These are phyloP conservation scores for Notothenia rossii DNA, from an alignment of 2,113 vertebrate genomes.

Conservation along the genomic window DNA sequence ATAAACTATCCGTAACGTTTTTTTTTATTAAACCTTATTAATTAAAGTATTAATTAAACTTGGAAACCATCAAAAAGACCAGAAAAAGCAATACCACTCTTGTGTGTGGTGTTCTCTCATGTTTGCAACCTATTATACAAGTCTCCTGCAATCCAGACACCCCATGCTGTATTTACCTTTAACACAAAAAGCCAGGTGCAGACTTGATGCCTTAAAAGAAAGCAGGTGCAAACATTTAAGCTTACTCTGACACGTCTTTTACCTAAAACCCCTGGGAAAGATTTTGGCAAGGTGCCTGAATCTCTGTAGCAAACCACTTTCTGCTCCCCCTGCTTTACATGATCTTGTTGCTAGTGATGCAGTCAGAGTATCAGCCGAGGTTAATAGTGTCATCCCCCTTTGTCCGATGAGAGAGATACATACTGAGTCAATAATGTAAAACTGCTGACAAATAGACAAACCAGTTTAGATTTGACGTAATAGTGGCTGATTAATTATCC, in stretches of 20 bases:
- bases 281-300: constrained; percentile 22
- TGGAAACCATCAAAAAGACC: neutral
- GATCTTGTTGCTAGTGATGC: constrained; percentile 24
- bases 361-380: neutral
- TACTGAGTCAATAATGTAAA: neutral
- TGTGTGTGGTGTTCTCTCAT: neutral
- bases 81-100: neutral
- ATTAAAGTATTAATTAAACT: neutral
- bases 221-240: constrained; percentile 64
- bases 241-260: constrained; percentile 17
- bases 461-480: neutral
- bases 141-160: neutral
- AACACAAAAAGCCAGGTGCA: constrained; percentile 33
- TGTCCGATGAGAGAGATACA: constrained; percentile 16
- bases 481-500: neutral
- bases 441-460: neutral
- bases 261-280: constrained; percentile 16
- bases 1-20: neutral
- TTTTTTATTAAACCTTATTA: neutral
- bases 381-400: neutral
- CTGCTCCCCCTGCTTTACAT: constrained; percentile 33
- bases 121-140: neutral
- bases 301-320: constrained; percentile 15
- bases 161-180: constrained; percentile 5
- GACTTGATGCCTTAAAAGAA: constrained; percentile 29